phyloP scores from a whole-genome alignment of 2,113 vertebrate species.

The Lucifuga dentata region DNA sequence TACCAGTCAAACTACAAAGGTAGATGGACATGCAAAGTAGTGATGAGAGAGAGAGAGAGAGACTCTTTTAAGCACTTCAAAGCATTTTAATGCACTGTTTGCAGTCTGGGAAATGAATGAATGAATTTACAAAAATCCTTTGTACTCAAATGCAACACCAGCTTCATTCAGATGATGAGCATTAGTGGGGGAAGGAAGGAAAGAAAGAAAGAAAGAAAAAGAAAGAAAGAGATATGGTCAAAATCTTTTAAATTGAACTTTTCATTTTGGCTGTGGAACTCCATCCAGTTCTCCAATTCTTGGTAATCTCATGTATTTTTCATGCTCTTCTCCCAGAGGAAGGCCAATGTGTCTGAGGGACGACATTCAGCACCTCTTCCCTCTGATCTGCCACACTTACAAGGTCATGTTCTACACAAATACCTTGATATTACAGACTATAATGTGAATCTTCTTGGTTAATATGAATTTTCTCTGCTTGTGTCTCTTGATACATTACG shows the following conservation, averaged over 20 bases:
- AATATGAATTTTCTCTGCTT: neutral
- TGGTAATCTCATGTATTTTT: conserved; percentile 62
- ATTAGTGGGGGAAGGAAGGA: neutral
- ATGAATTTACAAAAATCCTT: conserved; percentile 19
- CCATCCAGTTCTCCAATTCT: conserved; percentile 26
- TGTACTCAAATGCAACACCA: conserved; percentile 46
- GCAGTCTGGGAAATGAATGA: conserved; percentile 42
- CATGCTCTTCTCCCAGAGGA: conserved; percentile 48
- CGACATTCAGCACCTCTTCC: neutral
- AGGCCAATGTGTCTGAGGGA: conserved; percentile 14
- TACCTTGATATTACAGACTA: neutral
- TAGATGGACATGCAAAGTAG: conserved; percentile 31
- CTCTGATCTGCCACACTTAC: neutral
- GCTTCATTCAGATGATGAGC: conserved; percentile 22
- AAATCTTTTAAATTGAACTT: too few relatives aligned
- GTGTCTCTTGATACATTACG: too few relatives aligned
- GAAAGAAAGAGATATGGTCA: neutral
- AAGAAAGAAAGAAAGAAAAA: neutral
- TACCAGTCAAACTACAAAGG: conserved; percentile 67
- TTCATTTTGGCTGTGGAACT: conserved; percentile 35
- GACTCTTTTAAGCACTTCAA: conserved; percentile 68
- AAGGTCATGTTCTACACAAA: conserved; percentile 48
- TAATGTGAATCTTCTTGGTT: neutral
- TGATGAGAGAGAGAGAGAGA: conserved; percentile 34
- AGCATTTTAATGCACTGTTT: conserved; percentile 60